Evolutionary conservation across 2,113 vertebrate species (phyloP).

Genomic region (Melospiza georgiana): DNA sequence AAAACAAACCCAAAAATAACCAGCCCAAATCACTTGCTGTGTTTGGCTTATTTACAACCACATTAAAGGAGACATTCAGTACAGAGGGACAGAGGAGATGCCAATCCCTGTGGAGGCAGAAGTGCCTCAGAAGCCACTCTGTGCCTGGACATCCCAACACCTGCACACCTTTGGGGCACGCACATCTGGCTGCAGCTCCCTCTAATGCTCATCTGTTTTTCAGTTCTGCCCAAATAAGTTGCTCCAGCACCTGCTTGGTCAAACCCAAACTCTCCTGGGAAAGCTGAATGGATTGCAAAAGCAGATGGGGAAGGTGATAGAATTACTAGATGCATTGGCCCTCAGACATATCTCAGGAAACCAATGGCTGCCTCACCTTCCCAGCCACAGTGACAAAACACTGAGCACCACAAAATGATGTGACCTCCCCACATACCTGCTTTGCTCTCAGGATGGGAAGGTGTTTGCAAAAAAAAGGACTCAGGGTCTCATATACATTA

Average conservation of each 20-base stretch:
- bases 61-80: neutral
- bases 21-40: neutral
- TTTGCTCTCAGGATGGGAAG: neutral
- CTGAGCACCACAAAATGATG: neutral
- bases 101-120: neutral
- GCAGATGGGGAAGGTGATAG: neutral
- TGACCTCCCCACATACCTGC: neutral
- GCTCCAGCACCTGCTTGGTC: neutral
- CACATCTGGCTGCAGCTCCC: neutral
- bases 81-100: neutral
- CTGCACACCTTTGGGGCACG: neutral
- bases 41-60: neutral
- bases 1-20: neutral
- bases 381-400: neutral
- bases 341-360: neutral
- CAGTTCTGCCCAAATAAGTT: neutral
- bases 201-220: neutral
- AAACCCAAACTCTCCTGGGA: neutral
- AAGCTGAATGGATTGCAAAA: neutral
- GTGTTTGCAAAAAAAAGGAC: neutral
- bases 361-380: neutral
- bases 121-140: neutral
- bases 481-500: fast-evolving
- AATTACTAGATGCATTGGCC: neutral
- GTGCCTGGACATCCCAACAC: neutral